Evolutionary conservation across 2,797 vertebrate species (phyloP).

Genomic region (Petrocephalus schoutedeni): DNA sequence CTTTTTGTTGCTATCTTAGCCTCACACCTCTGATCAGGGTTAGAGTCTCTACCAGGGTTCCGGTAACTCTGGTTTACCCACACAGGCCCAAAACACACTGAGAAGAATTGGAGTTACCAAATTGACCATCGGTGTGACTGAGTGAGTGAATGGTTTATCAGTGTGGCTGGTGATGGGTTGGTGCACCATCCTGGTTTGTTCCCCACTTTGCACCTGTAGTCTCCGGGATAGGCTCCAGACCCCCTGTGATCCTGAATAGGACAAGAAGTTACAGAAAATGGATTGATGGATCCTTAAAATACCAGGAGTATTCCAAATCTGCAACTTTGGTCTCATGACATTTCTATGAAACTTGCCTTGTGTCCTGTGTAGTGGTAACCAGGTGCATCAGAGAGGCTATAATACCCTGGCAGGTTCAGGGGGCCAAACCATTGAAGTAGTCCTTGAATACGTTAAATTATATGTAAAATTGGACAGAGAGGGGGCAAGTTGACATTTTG

Average conservation of each 20-base stretch:
- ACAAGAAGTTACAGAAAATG: background rate
- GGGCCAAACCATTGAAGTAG: background rate
- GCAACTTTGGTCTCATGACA: background rate
- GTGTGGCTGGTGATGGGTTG: background rate
- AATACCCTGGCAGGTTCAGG: background rate
- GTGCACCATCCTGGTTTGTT: background rate
- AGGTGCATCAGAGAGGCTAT: background rate
- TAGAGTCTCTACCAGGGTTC: background rate
- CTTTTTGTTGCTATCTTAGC: background rate
- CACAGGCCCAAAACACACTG: background rate
- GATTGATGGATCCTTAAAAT: background rate
- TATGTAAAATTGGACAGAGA: background rate
- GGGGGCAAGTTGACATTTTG: background rate
- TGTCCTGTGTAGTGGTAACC: background rate
- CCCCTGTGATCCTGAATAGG: background rate
- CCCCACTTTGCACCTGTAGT: background rate
- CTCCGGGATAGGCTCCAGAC: background rate
- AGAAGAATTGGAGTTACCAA: background rate
- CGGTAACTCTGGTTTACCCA: too few relatives aligned
- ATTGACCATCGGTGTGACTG: background rate
- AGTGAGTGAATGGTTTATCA: background rate
- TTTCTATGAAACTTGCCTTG: background rate
- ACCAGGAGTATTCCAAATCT: background rate
- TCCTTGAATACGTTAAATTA: background rate
- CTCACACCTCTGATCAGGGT: background rate